These are phyloP conservation scores for Lutraria rhynchaena DNA, from an alignment of 1,140 invertebrate species.

Conservation along the genomic window DNA sequence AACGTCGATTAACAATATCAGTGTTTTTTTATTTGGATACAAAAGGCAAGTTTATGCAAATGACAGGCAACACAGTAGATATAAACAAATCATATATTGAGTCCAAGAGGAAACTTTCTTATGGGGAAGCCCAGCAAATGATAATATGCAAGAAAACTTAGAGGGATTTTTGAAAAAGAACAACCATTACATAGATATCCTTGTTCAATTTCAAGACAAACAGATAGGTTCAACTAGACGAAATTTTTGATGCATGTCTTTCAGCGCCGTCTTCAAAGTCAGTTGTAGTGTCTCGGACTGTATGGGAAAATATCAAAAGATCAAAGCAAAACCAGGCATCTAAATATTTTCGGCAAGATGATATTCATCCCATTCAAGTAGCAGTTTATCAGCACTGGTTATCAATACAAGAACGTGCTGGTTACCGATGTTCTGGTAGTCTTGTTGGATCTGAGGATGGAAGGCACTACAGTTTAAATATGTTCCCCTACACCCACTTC, in stretches of 20 bases:
- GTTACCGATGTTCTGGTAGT: slow-evolving; percentile 81
- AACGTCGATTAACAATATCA: slow-evolving; percentile 70
- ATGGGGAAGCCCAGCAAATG: slow-evolving; percentile 62
- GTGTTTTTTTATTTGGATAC: slow-evolving; percentile 64
- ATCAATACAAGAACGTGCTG: slow-evolving; percentile 84
- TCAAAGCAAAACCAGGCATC: slow-evolving; percentile 91
- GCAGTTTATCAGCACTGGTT: slow-evolving; percentile 86
- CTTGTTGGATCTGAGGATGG: slow-evolving; percentile 18
- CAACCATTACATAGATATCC: slow-evolving; percentile 47
- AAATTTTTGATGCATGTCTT: not conserved
- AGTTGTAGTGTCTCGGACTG: slow-evolving; percentile 33
- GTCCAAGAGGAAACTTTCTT: slow-evolving; percentile 59
- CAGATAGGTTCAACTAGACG: slow-evolving; percentile 5
- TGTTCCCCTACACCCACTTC: slow-evolving; percentile 85
- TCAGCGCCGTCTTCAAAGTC: slow-evolving; percentile 23
- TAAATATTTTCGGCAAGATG: slow-evolving; percentile 95
- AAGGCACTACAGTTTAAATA: slow-evolving; percentile 56
- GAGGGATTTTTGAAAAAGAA: slow-evolving; percentile 61
- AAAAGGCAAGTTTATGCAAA: slow-evolving; percentile 45
- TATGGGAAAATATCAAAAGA: slow-evolving; percentile 61
- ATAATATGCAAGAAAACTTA: slow-evolving; percentile 59
- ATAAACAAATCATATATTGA: slow-evolving; percentile 49
- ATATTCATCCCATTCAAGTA: slow-evolving; percentile 95
- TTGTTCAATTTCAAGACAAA: slow-evolving; percentile 58
- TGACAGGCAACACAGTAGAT: slow-evolving; percentile 12